These are phyloP conservation scores for Sipha maydis DNA, from an alignment of 2,888 invertebrate genomes.

Conservation along the genomic window DNA sequence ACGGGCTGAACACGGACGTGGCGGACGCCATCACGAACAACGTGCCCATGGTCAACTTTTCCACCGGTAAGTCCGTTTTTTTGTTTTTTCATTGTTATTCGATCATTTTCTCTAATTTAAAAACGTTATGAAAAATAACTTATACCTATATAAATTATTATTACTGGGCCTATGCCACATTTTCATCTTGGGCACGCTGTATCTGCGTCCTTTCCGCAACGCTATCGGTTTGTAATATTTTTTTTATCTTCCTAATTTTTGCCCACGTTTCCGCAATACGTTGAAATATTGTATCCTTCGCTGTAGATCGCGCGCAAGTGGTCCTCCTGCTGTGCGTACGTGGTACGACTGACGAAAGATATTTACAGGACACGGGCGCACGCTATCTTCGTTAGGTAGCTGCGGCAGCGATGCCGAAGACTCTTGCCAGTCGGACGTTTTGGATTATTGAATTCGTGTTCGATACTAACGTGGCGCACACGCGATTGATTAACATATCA, in stretches of 20 bases:
- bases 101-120: too few relatives aligned
- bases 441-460: conserved; percentile 9
- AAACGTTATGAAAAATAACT: too few relatives aligned
- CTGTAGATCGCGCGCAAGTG: not conserved
- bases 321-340: too few relatives aligned
- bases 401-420: not conserved
- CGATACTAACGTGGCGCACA: not conserved
- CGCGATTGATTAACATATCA: conserved; percentile 10
- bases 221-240: too few relatives aligned
- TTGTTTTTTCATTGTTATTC: too few relatives aligned
- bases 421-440: not conserved
- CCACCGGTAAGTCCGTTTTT: conserved; percentile 71
- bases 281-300: not conserved
- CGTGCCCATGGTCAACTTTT: conserved; percentile 77
- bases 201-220: too few relatives aligned
- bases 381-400: not conserved
- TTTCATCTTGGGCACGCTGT: too few relatives aligned
- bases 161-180: too few relatives aligned
- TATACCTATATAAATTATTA: too few relatives aligned
- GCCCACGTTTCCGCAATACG: not conserved
- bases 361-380: not conserved
- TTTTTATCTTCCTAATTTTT: not conserved
- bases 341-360: not conserved
- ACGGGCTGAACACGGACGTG: conserved; percentile 77
- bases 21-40: conserved; percentile 77